Percentiles rank a stretch among this genome's conserved stretches.
Conservation (phyloP, 2,888 invertebrate genomes). For the Andrena camellia region DNA sequence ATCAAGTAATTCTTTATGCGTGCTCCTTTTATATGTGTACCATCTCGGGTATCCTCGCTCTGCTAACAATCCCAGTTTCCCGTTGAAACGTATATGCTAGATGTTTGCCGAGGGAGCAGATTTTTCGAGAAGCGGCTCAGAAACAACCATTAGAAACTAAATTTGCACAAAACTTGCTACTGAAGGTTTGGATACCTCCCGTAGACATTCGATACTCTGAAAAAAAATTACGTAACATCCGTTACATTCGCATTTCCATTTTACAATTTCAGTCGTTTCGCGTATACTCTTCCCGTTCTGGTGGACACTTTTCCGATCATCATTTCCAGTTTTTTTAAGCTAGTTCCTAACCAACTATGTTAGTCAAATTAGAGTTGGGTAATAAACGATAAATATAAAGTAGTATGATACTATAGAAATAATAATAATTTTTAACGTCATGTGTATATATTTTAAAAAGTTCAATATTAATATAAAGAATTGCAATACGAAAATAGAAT, state of each 20-base stretch:
- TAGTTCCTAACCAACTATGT: too few species aligned
- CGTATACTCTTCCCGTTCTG: neutral
- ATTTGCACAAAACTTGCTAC: neutral
- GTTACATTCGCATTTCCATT: too few species aligned
- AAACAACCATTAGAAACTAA: too few species aligned
- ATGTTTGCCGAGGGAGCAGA: conserved; percentile 10
- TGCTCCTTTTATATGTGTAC: conserved; percentile 17
- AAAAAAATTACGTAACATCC: neutral
- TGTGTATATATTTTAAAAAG: too few species aligned
- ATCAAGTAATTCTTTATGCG: conserved; percentile 53
- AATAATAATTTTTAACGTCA: too few species aligned
- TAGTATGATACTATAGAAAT: too few species aligned
- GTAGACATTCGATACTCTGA: neutral
- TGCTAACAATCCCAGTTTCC: conserved; percentile 41
- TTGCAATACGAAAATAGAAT: too few species aligned
- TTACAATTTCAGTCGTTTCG: too few species aligned
- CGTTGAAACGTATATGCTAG: conserved; percentile 3
- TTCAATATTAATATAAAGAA: too few species aligned
- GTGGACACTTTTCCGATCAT: neutral
- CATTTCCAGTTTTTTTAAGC: too few species aligned
- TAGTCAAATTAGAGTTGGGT: too few species aligned
- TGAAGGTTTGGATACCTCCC: neutral
- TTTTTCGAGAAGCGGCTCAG: neutral
- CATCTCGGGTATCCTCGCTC: conserved; percentile 34
- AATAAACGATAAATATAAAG: too few species aligned